Evolutionary conservation across 2,113 vertebrate genomes (phyloP), one percentile per base, ranked within the genome.

Genomic region (Danionella cerebrum): DNA sequence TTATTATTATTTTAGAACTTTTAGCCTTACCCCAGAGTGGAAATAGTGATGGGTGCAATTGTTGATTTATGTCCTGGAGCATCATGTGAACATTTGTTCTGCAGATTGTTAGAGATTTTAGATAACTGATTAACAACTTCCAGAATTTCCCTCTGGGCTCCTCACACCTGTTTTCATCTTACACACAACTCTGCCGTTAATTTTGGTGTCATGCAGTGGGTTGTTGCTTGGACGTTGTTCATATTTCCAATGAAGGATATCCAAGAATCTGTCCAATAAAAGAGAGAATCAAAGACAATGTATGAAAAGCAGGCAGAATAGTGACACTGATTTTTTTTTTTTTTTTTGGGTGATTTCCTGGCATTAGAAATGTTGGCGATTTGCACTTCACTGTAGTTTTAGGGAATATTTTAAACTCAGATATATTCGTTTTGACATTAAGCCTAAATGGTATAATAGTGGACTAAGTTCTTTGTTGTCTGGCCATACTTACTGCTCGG

Each of bases 71-170:
- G 48, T 29, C 42, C 27, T 8, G 16, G 48, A 48, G 8, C 36
- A 21, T 39, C 3, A 24, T 27, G 25, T 36, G 14, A 12, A 47
- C 19, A 38, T 3, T 31, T 21, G 41, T 48, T 65, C 63, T 58
- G 21, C 27, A 64, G 44, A 77, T 58, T 55, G 38, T 50, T 16
- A 39, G 44, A 53, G 38, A 76, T 27, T 31, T 48, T n/a, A n/a
- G n/a, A n/a, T n/a, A n/a, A n/a, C n/a, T 63, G 72, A 63, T 52
- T 72, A 58, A 58, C 36, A 51, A 67, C 27, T 11, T 64, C 31
- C 47, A 48, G 60, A 77, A 80, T 80, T 67, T 74, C 79, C 54
- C 65, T 71, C 29, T 77, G 18, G 62, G 57, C 63, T 70, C 29
- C 47, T 18, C 42, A n/a, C 42, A 47, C 48, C 65, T 55, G 65